Conservation (phyloP, 2,113 vertebrate genomes). For the Synodontis membranacea region DNA sequence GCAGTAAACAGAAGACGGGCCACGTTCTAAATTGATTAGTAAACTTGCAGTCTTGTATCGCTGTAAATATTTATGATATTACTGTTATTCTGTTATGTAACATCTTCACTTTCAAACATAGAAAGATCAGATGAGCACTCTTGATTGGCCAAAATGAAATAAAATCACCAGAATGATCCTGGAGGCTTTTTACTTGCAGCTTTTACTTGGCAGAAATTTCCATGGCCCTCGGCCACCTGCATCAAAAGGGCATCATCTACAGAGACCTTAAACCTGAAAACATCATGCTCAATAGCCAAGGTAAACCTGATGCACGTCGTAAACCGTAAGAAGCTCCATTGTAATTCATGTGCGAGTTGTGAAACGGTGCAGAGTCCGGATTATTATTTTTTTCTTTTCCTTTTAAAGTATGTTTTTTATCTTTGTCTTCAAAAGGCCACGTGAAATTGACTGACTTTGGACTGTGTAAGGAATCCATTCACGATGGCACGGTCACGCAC, state of each 20-base stretch:
- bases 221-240: constrained; percentile 97
- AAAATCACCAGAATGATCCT: constrained; percentile 52
- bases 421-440: constrained; percentile 77
- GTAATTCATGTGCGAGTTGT: not conserved
- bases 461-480: constrained; percentile 98
- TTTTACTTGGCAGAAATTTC: constrained; percentile 99
- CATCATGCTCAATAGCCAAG: constrained; percentile 99
- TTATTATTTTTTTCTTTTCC: no score
- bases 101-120: constrained; percentile 27
- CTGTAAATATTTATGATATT: not conserved
- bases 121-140: constrained; percentile 20
- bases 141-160: constrained; percentile 39
- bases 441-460: constrained; percentile 98
- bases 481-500: constrained; percentile 98
- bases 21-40: not conserved
- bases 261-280: constrained; percentile 98
- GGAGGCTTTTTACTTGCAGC: constrained; percentile 72
- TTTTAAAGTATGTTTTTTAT: not conserved
- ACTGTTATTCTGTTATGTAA: constrained; percentile 7
- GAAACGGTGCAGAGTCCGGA: not conserved
- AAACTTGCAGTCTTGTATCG: not conserved
- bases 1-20: not conserved
- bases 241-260: constrained; percentile 99
- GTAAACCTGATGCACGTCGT: constrained; percentile 58
- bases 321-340: not conserved